Percentiles rank a stretch among this genome's conserved stretches.
Evolutionary conservation across 2,888 invertebrate species (phyloP).

Genomic region (Cephus nigrinus): DNA sequence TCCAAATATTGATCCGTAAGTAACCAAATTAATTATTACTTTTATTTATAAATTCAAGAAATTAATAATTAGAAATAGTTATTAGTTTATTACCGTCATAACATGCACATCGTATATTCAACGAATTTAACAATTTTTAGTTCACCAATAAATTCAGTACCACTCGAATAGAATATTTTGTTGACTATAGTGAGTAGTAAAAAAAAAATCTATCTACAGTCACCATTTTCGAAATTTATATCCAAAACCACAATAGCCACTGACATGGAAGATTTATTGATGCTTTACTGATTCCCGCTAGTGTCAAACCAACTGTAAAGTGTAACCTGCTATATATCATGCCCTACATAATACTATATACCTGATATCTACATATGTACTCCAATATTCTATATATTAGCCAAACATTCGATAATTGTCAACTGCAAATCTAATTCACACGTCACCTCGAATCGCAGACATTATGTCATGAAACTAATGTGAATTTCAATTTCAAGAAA

Average conservation of each 20-base stretch:
- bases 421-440: background rate
- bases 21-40: background rate
- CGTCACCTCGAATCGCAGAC: background rate
- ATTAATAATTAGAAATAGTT: background rate
- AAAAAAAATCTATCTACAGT: background rate
- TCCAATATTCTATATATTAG: background rate
- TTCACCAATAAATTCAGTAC: background rate
- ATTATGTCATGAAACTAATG: background rate
- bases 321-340: background rate
- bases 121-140: background rate
- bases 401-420: background rate
- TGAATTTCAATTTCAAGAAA: background rate
- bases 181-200: background rate
- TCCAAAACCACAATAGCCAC: background rate
- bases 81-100: background rate
- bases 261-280: background rate
- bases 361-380: background rate
- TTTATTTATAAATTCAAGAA: background rate
- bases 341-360: background rate
- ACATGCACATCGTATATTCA: background rate
- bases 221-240: background rate
- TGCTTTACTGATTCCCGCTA: background rate
- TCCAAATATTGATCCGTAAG: background rate
- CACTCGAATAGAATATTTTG: background rate
- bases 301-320: background rate